Evolutionary conservation across 2,888 invertebrate genomes (phyloP).

Genomic region (Deroplatys truncata): DNA sequence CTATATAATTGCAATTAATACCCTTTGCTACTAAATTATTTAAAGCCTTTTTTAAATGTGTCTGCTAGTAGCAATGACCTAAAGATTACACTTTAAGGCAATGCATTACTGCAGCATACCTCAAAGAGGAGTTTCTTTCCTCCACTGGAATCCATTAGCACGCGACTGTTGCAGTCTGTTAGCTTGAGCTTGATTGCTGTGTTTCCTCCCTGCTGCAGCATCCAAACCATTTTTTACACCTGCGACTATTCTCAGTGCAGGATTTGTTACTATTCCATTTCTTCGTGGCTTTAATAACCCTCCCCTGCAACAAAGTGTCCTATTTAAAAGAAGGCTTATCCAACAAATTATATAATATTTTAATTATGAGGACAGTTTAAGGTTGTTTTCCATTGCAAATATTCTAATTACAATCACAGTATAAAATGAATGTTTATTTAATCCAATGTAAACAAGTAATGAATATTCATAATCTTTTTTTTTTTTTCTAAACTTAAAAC

Average conservation of each 20-base stretch:
- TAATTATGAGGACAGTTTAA: not conserved
- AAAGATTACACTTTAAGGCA: too few species aligned
- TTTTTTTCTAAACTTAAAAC: too few species aligned
- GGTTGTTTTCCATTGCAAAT: too few species aligned
- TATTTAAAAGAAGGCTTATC: conserved; percentile 8
- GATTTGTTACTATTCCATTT: conserved; percentile 82
- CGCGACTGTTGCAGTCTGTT: conserved; percentile 36
- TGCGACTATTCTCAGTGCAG: conserved; percentile 76
- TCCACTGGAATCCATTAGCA: conserved; percentile 75
- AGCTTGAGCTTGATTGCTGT: conserved; percentile 36
- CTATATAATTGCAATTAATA: too few species aligned
- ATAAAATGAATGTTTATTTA: too few species aligned
- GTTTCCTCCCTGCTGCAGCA: conserved; percentile 48
- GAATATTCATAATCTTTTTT: too few species aligned
- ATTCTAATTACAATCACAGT: too few species aligned
- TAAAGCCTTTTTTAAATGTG: too few species aligned
- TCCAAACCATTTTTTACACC: conserved; percentile 71
- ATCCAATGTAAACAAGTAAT: too few species aligned
- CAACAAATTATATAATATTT: not conserved
- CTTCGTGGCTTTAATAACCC: conserved; percentile 58
- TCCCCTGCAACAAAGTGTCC: conserved; percentile 35
- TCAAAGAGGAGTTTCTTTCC: conserved; percentile 73
- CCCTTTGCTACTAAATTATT: too few species aligned
- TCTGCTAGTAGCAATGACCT: too few species aligned
- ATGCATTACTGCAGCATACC: not conserved